Percentiles rank a stretch among this genome's conserved stretches.
phyloP scores from a whole-genome alignment of 2,113 vertebrate genomes.

The Phalacrocorax aristotelis region DNA sequence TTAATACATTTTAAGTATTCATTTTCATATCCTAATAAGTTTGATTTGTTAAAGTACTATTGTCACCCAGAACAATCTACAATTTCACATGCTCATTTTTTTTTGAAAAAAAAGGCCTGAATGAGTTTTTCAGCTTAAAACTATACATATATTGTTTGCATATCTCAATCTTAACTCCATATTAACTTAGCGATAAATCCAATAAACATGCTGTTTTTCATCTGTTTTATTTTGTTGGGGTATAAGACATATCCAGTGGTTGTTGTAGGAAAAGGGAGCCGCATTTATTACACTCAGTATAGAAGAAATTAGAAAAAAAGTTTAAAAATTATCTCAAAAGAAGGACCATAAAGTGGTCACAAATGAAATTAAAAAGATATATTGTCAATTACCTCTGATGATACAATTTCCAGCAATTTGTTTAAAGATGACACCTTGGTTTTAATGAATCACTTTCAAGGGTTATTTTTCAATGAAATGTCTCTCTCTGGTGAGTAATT shows the following conservation, averaged over 20 bases:
- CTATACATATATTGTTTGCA: neutral
- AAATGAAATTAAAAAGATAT: constrained; percentile 28
- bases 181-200: neutral
- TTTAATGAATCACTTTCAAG: constrained; percentile 67
- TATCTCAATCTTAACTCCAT: neutral
- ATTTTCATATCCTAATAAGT: neutral
- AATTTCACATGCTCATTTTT: neutral
- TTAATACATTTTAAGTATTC: neutral
- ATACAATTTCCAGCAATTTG: constrained; percentile 44
- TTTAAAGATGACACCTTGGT: constrained; percentile 64
- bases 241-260: neutral
- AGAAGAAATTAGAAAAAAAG: neutral
- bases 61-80: neutral
- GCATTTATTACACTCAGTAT: neutral
- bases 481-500: constrained; percentile 77
- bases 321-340: neutral
- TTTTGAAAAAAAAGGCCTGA: fast-evolving
- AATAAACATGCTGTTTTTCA: neutral
- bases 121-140: neutral
- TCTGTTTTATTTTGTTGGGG: neutral
- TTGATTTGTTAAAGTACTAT: neutral
- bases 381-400: constrained; percentile 61
- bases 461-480: constrained; percentile 75
- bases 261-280: neutral
- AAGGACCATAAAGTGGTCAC: neutral